phyloP scores from a whole-genome alignment of 2,113 vertebrate species.

The Siniperca chuatsi region DNA sequence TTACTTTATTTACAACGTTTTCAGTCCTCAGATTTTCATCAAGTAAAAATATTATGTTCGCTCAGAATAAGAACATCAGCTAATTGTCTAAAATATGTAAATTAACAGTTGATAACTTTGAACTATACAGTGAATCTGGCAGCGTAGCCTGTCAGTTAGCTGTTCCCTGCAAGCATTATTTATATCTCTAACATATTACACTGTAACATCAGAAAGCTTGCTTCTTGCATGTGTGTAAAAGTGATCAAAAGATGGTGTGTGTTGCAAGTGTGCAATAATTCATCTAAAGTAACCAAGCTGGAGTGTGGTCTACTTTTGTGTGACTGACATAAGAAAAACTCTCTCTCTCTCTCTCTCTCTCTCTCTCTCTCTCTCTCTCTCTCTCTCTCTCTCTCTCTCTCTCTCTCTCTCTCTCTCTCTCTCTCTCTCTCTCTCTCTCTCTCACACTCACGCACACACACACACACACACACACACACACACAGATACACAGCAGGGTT shows the following conservation, averaged over 20 bases:
- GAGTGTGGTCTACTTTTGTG: conserved; percentile 36
- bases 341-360: background rate
- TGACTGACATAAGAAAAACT: conserved; percentile 45
- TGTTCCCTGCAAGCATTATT: conserved; percentile 7
- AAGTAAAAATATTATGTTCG: background rate
- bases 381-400: too few relatives aligned
- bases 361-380: too few relatives aligned
- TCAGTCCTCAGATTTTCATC: too few relatives aligned
- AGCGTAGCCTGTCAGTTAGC: conserved; percentile 20
- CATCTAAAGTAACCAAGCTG: conserved; percentile 27
- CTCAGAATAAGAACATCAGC: conserved; percentile 9
- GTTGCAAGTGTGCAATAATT: conserved; percentile 44
- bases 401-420: too few relatives aligned
- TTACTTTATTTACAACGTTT: too few relatives aligned
- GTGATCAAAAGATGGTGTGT: conserved; percentile 53
- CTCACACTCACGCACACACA: conserved; percentile 12
- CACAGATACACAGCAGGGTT: conserved; percentile 17
- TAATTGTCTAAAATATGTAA: background rate
- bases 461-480: conserved; percentile 5
- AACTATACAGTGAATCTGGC: conserved; percentile 9
- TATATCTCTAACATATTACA: conserved; percentile 36
- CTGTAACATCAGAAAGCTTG: conserved; percentile 50
- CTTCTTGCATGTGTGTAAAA: conserved; percentile 8
- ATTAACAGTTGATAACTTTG: conserved; percentile 27
- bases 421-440: background rate